Conservation (phyloP, 2,113 vertebrate genomes). For the Pagrus major region DNA sequence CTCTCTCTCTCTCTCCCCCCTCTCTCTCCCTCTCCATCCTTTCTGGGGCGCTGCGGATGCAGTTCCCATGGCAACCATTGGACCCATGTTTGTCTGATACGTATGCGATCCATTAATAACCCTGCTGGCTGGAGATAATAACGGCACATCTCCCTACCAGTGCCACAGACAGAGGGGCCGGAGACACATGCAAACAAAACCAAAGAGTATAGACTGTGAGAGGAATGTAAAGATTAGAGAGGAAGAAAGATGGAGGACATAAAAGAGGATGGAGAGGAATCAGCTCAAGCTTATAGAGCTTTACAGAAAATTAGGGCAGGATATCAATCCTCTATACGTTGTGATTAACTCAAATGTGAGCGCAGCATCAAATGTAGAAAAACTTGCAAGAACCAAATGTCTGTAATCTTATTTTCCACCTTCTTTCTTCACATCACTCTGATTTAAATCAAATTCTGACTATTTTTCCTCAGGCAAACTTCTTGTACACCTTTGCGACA, state of each 20-base stretch:
- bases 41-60: slow-evolving; percentile 83
- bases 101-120: slow-evolving; percentile 82
- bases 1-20: not conserved
- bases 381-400: not conserved
- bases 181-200: not conserved
- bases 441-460: no score
- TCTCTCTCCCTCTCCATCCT: slow-evolving; percentile 42
- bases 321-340: not conserved
- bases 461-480: not conserved
- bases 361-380: not conserved
- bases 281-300: slow-evolving; percentile 1
- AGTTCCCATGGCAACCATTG: slow-evolving; percentile 87
- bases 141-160: slow-evolving; percentile 60
- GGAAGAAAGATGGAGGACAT: not conserved
- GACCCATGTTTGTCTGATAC: slow-evolving; percentile 80
- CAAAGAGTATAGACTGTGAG: not conserved
- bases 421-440: not conserved
- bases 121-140: slow-evolving; percentile 76
- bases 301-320: not conserved
- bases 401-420: not conserved
- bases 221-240: not conserved
- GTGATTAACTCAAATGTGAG: not conserved
- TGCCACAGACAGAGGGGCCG: slow-evolving; percentile 22
- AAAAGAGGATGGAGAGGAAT: not conserved
- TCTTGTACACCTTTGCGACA: not conserved